Base-by-base conservation (phyloP, 2,797 vertebrate genomes). In the Ctenosaura bakeri region DNA sequence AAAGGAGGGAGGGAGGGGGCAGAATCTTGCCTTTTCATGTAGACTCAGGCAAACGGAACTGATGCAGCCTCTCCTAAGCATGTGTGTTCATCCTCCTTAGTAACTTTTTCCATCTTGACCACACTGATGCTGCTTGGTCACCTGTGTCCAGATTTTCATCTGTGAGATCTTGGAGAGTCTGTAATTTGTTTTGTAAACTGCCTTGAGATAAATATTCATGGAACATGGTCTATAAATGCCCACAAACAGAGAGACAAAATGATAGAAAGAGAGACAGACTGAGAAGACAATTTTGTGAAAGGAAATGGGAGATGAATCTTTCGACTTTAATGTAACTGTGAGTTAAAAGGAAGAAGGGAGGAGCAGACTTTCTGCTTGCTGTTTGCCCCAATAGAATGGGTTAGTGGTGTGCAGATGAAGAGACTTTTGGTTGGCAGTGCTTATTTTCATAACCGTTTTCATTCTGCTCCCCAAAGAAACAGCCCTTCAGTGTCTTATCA, bases 281-380 rank as follows among this genome's bases (percentile, higher is more conserved):
- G n/a, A 38, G n/a, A 74, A 38, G 22, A 4, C 73, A 35, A 16
- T 74, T 74, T 18, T 74, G 35, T 18, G 18, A 74, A 93, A 93
- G 24, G 82, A 88, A 89, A 89, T 0, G 0, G 90, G 94, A 91
- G 90, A 90, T 90, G 82, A 5, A 74, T 54, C 95, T 94, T 95
- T 94, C 87, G 94, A 83, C 95, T 95, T 95, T 95, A 96, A 94
- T 95, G 94, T 93, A 92, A 93, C 94, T 95, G 93, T 73, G 92
- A 59, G 92, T 88, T 92, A 95, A 66, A 93, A 94, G 91, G 96
- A 95, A 93, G 95, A 93, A 91, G 38, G 2, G 64, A 14, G 20
- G 76, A 18, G 22, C 16, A 56, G 52, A 73, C 32, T 59, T 86
- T 52, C 22, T 80, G 10, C 52, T 52, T 59, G 29, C 7, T 62